A percentile compares a stretch with the other conserved stretches of the same genome.
Conservation (phyloP, 2,113 vertebrate genomes). For the Tragelaphus scriptus region DNA sequence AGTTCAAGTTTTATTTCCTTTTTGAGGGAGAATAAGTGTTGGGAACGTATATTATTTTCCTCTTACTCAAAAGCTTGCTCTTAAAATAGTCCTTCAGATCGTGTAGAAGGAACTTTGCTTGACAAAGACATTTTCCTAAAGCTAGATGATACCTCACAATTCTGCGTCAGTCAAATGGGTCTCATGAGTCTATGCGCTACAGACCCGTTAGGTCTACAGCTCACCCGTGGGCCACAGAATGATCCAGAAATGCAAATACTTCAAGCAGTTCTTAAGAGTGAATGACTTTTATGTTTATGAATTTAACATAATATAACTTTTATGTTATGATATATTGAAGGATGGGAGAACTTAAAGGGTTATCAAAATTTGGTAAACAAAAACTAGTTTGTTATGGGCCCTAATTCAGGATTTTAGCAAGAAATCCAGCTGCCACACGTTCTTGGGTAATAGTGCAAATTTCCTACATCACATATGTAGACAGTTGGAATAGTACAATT, state of each 20-base stretch:
- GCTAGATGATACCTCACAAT: neutral
- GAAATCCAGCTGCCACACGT: neutral
- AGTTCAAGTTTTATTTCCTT: slow-evolving; percentile 14
- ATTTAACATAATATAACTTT: neutral
- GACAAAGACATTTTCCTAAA: neutral
- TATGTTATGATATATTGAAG: neutral
- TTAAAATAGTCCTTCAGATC: neutral
- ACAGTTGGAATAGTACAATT: neutral
- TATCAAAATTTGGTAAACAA: neutral
- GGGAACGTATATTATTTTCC: neutral
- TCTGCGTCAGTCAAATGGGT: neutral
- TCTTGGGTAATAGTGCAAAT: neutral
- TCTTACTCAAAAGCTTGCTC: neutral
- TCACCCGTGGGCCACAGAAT: neutral
- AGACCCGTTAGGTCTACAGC: neutral
- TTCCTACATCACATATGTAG: neutral
- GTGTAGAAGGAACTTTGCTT: neutral
- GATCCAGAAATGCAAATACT: neutral
- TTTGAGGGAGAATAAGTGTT: neutral
- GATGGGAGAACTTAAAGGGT: neutral
- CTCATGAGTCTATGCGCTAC: neutral
- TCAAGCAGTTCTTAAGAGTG: neutral
- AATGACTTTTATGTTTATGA: neutral
- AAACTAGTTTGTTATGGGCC: neutral
- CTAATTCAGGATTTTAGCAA: neutral